phyloP scores from a whole-genome alignment of 1,140 invertebrate genomes.

The Heliconius melpomene region DNA sequence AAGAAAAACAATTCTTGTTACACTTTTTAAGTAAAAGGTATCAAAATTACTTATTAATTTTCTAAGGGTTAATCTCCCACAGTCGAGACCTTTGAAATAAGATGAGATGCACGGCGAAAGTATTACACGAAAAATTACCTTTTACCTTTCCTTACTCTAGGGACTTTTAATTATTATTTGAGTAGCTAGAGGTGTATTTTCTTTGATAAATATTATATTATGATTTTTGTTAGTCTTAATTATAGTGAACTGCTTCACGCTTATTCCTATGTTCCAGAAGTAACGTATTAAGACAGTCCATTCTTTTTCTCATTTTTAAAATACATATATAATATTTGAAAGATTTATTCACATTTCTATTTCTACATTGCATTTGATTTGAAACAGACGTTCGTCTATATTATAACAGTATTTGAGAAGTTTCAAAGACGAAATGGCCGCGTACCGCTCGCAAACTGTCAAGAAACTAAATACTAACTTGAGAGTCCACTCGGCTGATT shows the following conservation, averaged over 20 bases:
- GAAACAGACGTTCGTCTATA: constrained; percentile 20
- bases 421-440: constrained; percentile 27
- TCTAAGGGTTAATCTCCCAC: neutral
- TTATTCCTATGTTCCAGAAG: no score
- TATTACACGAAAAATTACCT: neutral
- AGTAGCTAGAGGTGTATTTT: no score
- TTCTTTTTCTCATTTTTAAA: no score
- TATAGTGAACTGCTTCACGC: no score
- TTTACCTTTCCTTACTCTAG: neutral
- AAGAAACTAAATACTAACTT: constrained; percentile 38
- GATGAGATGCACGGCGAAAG: neutral
- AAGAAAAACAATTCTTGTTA: neutral
- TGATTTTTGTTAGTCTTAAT: no score
- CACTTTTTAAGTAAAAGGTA: neutral
- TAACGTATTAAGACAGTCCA: no score
- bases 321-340: neutral
- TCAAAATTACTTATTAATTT: constrained; percentile 11
- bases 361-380: neutral
- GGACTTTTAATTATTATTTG: neutral
- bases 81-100: constrained; percentile 5
- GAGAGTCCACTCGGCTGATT: constrained; percentile 27
- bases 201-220: no score
- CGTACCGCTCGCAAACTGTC: constrained; percentile 32
- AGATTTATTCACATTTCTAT: neutral
- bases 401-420: constrained; percentile 19